Evolutionary conservation across 1,140 invertebrate genomes (phyloP), one percentile per base, ranked within the genome.

Genomic region (Tyrophagus putrescentiae): DNA sequence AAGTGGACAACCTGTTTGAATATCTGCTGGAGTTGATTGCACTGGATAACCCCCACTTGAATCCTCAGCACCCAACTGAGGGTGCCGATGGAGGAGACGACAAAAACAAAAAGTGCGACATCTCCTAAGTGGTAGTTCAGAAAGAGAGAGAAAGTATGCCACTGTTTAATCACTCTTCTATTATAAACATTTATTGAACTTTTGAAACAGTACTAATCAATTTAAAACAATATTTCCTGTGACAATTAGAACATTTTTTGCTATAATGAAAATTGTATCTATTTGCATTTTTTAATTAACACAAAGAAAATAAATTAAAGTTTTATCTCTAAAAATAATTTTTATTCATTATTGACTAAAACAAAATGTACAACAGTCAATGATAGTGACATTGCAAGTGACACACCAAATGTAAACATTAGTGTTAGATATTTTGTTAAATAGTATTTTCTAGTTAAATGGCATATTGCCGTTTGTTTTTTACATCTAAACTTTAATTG

Each of bases 1-100:
- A 25, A n/a, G 61, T 62, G 16, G 54, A 31, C 18, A 33, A 62
- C n/a, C 25, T 62, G 27, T 62, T 62, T 32, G 18, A 63, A 6
- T 36, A 21, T 27, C 44, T 62, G 21, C 31, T 62, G 11, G 28
- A 33, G n/a, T 28, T 23, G 21, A 62, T 62, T 23, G 61, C 59
- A 54, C 42, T 27, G 25, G n/a, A n/a, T n/a, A n/a, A n/a, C n/a
- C n/a, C n/a, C n/a, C n/a, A n/a, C n/a, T n/a, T n/a, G n/a, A n/a
- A n/a, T n/a, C n/a, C n/a, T n/a, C 34, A 45, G 6, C 31, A 44
- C 4, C 29, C 32, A 4, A 27, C 13, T 21, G 58, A 48, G 6
- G 6, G 21, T 27, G 18, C 5, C 5, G 44, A 48, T 6, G n/a
- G n/a, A 13, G 13, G 21, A 48, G 6, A 48, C 7, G 44, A 48